phyloP scores from a whole-genome alignment of 1,140 invertebrate genomes.

The Trigoniulus corallinus region DNA sequence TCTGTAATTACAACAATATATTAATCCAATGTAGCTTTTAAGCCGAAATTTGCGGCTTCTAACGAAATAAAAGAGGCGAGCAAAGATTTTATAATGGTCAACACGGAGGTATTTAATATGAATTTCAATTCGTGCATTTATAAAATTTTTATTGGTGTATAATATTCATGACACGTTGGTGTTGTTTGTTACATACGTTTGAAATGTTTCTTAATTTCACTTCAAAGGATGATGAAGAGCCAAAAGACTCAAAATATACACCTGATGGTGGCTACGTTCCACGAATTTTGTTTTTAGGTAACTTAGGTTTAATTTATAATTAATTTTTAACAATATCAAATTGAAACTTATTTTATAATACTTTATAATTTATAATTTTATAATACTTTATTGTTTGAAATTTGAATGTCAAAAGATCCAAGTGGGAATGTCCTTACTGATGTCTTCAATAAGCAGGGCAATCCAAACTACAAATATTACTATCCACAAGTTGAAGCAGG shows the following conservation, averaged over 20 bases:
- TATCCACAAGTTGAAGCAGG: constrained; percentile 32
- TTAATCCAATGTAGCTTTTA: constrained; percentile 31
- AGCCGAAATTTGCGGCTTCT: constrained; percentile 35
- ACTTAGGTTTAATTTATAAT: constrained; percentile 8
- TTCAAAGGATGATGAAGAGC: constrained; percentile 38
- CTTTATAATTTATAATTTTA: not conserved
- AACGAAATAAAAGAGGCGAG: constrained; percentile 34
- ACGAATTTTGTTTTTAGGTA: constrained; percentile 32
- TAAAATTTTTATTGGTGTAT: not conserved
- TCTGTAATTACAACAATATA: too few relatives aligned
- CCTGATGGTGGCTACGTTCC: constrained; percentile 43
- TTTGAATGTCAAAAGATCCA: constrained; percentile 22
- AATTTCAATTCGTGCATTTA: not conserved
- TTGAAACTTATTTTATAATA: not conserved
- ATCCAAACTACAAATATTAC: constrained; percentile 39
- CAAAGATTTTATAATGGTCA: constrained; percentile 40
- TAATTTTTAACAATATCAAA: too few relatives aligned
- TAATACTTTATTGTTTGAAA: not conserved
- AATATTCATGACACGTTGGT: not conserved
- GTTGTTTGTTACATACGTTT: not conserved
- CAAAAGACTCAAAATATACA: constrained; percentile 25
- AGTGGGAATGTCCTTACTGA: constrained; percentile 31
- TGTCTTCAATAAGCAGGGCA: constrained; percentile 36
- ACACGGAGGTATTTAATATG: constrained; percentile 22
- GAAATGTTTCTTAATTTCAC: constrained; percentile 2